Conservation (phyloP, 2,113 vertebrate genomes). For the Pleuronectes platessa region DNA sequence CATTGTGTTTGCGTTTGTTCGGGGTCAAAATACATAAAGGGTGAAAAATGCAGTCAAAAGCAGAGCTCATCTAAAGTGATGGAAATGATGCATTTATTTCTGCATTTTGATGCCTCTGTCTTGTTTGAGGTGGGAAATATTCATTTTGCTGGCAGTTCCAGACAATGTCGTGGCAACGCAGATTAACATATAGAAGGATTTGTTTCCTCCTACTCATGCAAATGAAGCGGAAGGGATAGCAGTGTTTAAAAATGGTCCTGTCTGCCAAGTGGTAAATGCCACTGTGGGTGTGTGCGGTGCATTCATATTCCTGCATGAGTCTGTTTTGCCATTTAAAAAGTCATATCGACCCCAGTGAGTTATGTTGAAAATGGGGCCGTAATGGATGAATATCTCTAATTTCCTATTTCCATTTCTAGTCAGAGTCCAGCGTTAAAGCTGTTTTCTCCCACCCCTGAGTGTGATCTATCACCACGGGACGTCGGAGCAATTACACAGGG, state of each 20-base stretch:
- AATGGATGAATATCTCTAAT: slow-evolving; percentile 34
- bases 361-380: not conserved
- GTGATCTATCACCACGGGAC: slow-evolving; percentile 39
- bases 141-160: slow-evolving; percentile 49
- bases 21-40: not conserved
- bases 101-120: slow-evolving; percentile 35
- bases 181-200: slow-evolving; percentile 72
- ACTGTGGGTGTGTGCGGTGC: slow-evolving; percentile 12
- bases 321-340: not conserved
- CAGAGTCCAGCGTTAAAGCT: slow-evolving; percentile 2
- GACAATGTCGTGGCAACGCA: slow-evolving; percentile 52
- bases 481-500: slow-evolving; percentile 67
- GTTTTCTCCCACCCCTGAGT: slow-evolving; percentile 36
- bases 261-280: slow-evolving; percentile 25
- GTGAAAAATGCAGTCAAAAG: slow-evolving; percentile 8
- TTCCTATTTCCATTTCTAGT: slow-evolving; percentile 36
- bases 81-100: slow-evolving; percentile 48
- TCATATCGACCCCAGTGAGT: slow-evolving; percentile 11
- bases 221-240: slow-evolving; percentile 56
- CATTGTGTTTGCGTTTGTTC: not conserved
- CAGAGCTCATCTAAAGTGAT: slow-evolving; percentile 39
- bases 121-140: slow-evolving; percentile 58
- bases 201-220: slow-evolving; percentile 69
- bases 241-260: slow-evolving; percentile 24
- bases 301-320: not conserved